phyloP scores from a whole-genome alignment of 2,797 vertebrate species.

The Squalus acanthias region DNA sequence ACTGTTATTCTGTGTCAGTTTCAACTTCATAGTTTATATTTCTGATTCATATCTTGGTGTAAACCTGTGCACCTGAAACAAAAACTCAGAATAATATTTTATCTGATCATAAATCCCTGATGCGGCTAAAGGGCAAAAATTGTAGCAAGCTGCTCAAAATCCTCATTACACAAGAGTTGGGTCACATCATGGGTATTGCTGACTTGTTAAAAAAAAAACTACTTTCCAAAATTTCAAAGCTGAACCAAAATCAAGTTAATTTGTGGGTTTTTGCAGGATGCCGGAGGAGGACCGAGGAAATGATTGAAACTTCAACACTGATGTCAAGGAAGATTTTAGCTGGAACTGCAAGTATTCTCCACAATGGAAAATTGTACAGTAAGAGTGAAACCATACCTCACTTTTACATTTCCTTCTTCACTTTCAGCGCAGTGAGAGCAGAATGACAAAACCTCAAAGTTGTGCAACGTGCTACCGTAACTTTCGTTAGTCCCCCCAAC shows the following conservation, averaged over 20 bases:
- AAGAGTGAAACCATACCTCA: slow-evolving; percentile 5
- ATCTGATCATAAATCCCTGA: too few species aligned
- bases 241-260: background rate
- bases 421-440: background rate
- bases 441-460: background rate
- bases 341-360: background rate
- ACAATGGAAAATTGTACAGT: background rate
- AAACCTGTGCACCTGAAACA: background rate
- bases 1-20: background rate
- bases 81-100: background rate
- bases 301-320: background rate
- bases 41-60: background rate
- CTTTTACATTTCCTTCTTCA: background rate
- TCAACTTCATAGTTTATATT: background rate
- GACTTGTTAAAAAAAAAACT: background rate
- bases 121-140: background rate
- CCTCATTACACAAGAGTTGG: background rate
- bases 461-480: background rate
- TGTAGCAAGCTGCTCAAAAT: background rate
- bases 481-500: background rate
- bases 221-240: background rate
- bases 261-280: background rate
- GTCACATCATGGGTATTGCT: background rate
- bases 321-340: background rate
- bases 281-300: background rate